Evolutionary conservation across 2,888 invertebrate genomes (phyloP), one percentile per base, ranked within the genome.

Genomic region (Cremastinae sp.): DNA sequence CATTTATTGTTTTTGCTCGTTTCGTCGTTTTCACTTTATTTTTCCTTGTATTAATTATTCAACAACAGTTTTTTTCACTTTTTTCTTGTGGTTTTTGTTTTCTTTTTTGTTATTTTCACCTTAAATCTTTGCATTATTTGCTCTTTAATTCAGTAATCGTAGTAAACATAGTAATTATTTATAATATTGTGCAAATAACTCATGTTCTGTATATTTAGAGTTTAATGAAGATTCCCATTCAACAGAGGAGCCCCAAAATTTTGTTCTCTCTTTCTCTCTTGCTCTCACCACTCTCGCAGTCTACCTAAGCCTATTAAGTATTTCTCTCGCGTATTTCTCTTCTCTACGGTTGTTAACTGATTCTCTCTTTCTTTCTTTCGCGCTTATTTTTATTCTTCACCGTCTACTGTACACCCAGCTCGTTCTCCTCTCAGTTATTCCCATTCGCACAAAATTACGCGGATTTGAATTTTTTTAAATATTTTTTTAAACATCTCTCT

Each of bases 141-240:
- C 84, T 85, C 82, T 81, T 85, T 82, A 83, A 83, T 86, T 75
- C 74, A 83, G 83, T 86, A 85, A 87, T 86, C 83, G 84, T 86
- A 84, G 83, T 84, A 84, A 88, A 88, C 84, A 83, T 85, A 85
- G 84, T 87, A 82, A 86, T 84, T 86, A 86, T 85, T 86, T 84
- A 85, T 86, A 88, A 87, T 88, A 87, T 87, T 87, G 87, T 87
- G 87, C 88, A 87, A 87, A 88, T 88, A 87, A 88, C 85, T 84
- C 86, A 85, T 88, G 86, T 84, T 78, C 72, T 83, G 85, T 83
- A 70, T 84, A 28, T 28, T 28, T 82, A 80, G 84, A 84, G 78
- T 84, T 75, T 75, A 65, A 85, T 84, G 70, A 82, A 28, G 82
- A 85, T 86, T 85, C 80, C 84, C 84, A 81, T 85, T 85, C 82